Percentiles rank a stretch among this genome's conserved stretches.
Conservation (phyloP, 2,113 vertebrate species). For the Phrynosoma platyrhinos region DNA sequence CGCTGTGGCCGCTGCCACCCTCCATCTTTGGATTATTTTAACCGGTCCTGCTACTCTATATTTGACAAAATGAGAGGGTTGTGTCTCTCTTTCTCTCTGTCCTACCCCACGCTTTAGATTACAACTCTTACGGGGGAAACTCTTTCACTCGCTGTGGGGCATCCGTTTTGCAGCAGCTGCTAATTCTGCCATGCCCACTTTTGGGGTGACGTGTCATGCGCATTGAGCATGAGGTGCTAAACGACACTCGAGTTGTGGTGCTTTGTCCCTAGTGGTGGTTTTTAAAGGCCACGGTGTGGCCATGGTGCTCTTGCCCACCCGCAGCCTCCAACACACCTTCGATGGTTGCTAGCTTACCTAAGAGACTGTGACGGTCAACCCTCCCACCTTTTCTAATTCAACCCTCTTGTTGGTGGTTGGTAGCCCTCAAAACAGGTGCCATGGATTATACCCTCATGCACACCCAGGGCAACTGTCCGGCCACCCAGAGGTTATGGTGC, state of each 20-base stretch:
- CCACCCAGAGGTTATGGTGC: neutral
- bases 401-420: neutral
- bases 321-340: neutral
- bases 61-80: neutral
- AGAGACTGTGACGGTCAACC: neutral
- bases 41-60: constrained; percentile 14
- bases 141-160: neutral
- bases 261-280: neutral
- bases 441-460: neutral
- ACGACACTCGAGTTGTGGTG: neutral
- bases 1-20: neutral
- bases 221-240: neutral
- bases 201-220: constrained; percentile 5
- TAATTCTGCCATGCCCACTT: neutral
- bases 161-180: neutral
- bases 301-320: constrained; percentile 18
- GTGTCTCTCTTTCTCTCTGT: neutral
- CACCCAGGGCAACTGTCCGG: neutral
- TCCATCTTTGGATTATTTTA: neutral
- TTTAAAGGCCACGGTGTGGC: neutral
- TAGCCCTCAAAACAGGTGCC: neutral
- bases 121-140: neutral
- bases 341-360: neutral
- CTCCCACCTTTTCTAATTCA: neutral
- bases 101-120: neutral